Conservation (phyloP, 2,113 vertebrate species). For the Craseonycteris thonglongyai region DNA sequence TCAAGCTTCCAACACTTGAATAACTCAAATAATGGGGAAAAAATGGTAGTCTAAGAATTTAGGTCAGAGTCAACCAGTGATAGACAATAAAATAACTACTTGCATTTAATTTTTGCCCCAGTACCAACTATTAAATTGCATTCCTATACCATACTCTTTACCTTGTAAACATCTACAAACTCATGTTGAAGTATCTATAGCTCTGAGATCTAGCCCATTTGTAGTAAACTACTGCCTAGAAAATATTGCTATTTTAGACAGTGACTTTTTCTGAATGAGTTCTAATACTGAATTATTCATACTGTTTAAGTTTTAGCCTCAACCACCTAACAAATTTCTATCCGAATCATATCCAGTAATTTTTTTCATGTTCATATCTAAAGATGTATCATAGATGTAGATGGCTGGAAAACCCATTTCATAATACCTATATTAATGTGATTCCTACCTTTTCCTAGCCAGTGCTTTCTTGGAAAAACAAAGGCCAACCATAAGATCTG, state of each 20-base stretch:
- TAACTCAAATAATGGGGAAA: no score
- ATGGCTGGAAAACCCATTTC: neutral
- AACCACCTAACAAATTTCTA: neutral
- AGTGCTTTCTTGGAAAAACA: neutral
- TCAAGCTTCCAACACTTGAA: no score
- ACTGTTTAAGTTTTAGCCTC: neutral
- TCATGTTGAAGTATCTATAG: slow-evolving; percentile 7
- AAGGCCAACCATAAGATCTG: neutral
- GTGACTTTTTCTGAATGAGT: neutral
- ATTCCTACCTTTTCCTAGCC: neutral
- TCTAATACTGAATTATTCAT: neutral
- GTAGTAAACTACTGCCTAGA: neutral
- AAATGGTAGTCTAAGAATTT: neutral
- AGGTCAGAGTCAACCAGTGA: neutral
- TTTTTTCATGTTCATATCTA: neutral
- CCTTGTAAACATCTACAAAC: slow-evolving; percentile 2
- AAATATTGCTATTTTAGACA: slow-evolving; percentile 16
- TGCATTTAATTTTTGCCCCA: neutral
- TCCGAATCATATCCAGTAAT: neutral
- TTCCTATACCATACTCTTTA: neutral
- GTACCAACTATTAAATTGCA: neutral
- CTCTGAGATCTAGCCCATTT: neutral
- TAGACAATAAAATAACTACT: neutral
- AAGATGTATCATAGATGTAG: neutral
- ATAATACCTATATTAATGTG: neutral